A percentile compares a stretch with the other conserved stretches of the same genome.
Evolutionary conservation across 2,888 invertebrate genomes (phyloP).

Genomic region (Fragum sueziense): DNA sequence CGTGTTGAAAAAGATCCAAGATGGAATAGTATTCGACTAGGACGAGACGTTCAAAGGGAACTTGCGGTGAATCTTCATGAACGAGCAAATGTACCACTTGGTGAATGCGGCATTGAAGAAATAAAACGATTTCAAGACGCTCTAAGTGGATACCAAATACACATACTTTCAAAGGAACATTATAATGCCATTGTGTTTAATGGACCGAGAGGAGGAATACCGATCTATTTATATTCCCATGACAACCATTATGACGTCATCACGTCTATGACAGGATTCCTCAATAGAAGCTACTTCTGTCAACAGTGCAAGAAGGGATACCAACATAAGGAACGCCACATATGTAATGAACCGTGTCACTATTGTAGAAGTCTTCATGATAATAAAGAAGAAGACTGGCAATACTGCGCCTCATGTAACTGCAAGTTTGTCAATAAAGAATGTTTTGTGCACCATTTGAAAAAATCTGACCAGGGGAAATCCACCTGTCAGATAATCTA

Average conservation of each 20-base stretch:
- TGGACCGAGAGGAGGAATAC: too few species aligned
- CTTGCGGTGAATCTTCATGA: slow-evolving; percentile 43
- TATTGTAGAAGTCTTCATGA: slow-evolving; percentile 40
- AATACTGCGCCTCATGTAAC: slow-evolving; percentile 29
- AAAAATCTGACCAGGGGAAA: slow-evolving; percentile 18
- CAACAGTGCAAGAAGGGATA: slow-evolving; percentile 53
- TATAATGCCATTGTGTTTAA: too few species aligned
- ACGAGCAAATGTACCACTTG: slow-evolving; percentile 33
- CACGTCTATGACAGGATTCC: slow-evolving; percentile 49
- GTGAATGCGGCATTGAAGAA: slow-evolving; percentile 49
- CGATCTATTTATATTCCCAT: too few species aligned
- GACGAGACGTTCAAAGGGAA: slow-evolving; percentile 35
- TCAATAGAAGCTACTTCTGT: slow-evolving; percentile 46
- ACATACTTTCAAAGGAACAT: slow-evolving; percentile 23
- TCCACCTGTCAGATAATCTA: slow-evolving; percentile 9
- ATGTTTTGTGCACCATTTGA: slow-evolving; percentile 16
- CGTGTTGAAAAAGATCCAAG: slow-evolving; percentile 37
- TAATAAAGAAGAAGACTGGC: slow-evolving; percentile 26
- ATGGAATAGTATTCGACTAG: slow-evolving; percentile 50
- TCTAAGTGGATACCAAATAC: slow-evolving; percentile 13
- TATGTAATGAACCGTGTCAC: slow-evolving; percentile 50
- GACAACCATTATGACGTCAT: slow-evolving; percentile 53
- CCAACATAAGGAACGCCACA: slow-evolving; percentile 51
- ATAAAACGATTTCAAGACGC: slow-evolving; percentile 30
- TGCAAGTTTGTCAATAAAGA: slow-evolving; percentile 27